Evolutionary conservation across 2,888 invertebrate species (phyloP).

Genomic region (Leptinotarsa tumamoca): DNA sequence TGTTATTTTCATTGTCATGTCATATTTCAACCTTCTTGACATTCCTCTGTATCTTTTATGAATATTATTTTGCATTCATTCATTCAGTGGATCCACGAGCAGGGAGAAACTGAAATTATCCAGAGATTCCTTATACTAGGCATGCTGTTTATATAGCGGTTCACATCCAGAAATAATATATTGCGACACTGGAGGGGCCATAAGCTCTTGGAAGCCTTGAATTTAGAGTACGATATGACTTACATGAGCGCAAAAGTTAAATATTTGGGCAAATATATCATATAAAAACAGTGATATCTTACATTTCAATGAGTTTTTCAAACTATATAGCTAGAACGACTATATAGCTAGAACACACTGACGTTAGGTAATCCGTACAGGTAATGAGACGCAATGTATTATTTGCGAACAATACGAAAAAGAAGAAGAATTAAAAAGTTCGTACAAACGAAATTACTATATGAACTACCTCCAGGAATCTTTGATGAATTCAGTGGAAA

Average conservation of each 20-base stretch:
- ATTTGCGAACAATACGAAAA: too few relatives aligned
- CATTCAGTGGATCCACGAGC: background rate
- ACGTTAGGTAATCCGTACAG: background rate
- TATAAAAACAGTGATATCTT: conserved; percentile 1
- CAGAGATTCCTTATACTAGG: conserved; percentile 25
- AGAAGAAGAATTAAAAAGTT: too few relatives aligned
- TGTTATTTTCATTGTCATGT: too few relatives aligned
- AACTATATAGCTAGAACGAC: background rate
- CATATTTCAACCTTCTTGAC: background rate
- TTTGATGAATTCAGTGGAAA: too few relatives aligned
- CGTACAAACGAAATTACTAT: too few relatives aligned
- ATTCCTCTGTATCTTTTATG: background rate
- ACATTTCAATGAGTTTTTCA: background rate
- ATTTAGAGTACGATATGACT: conserved; percentile 21
- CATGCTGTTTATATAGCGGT: conserved; percentile 25
- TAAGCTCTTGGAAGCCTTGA: conserved; percentile 31
- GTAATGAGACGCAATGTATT: too few relatives aligned
- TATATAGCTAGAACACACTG: background rate
- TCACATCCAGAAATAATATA: conserved; percentile 30
- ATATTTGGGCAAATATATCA: conserved; percentile 20
- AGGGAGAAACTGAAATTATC: conserved; percentile 20
- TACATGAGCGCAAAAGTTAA: conserved; percentile 24
- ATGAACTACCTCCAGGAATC: too few relatives aligned
- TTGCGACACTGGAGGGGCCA: conserved; percentile 28
- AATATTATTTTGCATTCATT: background rate